Evolutionary conservation across 2,797 vertebrate genomes (phyloP).

Genomic region (Nasua narica): DNA sequence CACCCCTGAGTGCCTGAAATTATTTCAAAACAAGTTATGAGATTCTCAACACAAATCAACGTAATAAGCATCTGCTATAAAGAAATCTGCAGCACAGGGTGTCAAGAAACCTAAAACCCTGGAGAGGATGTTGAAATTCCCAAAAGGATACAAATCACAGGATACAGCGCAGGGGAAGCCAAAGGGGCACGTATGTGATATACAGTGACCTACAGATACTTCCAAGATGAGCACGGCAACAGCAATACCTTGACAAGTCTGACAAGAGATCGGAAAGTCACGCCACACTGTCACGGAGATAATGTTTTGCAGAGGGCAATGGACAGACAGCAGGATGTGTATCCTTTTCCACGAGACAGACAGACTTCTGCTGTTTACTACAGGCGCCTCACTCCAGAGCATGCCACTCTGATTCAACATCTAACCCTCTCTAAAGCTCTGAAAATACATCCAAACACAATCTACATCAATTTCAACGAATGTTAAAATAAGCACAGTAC

Average conservation of each 20-base stretch:
- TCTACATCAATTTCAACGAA: neutral
- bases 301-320: neutral
- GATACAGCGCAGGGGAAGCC: neutral
- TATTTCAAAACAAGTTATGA: slow-evolving; percentile 55
- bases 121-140: slow-evolving; percentile 6
- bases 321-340: neutral
- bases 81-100: neutral
- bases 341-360: neutral
- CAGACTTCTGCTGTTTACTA: neutral
- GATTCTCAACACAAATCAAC: slow-evolving; percentile 29
- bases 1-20: neutral
- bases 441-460: neutral
- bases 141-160: neutral
- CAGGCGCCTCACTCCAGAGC: neutral
- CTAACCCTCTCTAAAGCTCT: neutral
- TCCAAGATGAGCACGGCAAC: neutral
- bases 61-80: neutral
- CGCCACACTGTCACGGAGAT: neutral
- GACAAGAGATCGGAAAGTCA: neutral
- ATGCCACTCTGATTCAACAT: neutral
- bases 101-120: slow-evolving; percentile 53
- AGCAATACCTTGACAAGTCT: neutral
- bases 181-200: neutral
- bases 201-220: neutral
- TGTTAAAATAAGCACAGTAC: neutral